Evolutionary conservation across 2,797 vertebrate species (phyloP).

Genomic region (Echeneis naucrates): DNA sequence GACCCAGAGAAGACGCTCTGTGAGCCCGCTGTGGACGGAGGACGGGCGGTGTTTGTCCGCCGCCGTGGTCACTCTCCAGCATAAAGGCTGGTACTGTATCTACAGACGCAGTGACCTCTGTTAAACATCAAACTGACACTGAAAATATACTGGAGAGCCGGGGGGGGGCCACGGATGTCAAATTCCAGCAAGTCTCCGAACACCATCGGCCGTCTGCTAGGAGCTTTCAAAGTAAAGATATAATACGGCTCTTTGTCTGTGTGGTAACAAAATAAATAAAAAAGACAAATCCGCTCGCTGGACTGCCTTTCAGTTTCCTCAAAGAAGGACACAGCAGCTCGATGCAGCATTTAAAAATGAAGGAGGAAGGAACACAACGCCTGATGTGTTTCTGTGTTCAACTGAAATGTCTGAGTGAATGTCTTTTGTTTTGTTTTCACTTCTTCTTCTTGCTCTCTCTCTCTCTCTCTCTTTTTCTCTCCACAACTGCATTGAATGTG

Average conservation of each 20-base stretch:
- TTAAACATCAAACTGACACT: conserved; percentile 73
- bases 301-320: conserved; percentile 57
- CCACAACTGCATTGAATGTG: conserved; percentile 35
- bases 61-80: conserved; percentile 75
- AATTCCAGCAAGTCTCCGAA: conserved; percentile 58
- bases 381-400: background rate
- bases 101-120: conserved; percentile 75
- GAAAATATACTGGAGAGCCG: conserved; percentile 63
- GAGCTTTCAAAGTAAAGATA: conserved; percentile 58
- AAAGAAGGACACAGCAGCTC: conserved; percentile 38
- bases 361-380: conserved; percentile 35
- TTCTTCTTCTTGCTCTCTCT: background rate
- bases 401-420: conserved; percentile 42
- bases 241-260: conserved; percentile 55
- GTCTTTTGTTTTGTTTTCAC: conserved; percentile 31
- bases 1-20: conserved; percentile 76
- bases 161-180: conserved; percentile 64
- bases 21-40: conserved; percentile 60
- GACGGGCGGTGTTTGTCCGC: conserved; percentile 73
- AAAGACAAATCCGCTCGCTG: conserved; percentile 49
- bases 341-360: conserved; percentile 48
- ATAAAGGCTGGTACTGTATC: conserved; percentile 72
- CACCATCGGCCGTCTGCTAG: conserved; percentile 24
- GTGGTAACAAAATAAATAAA: conserved; percentile 61
- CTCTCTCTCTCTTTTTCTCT: background rate